phyloP scores from a whole-genome alignment of 2,797 vertebrate species.

The Eospalax fontanierii region DNA sequence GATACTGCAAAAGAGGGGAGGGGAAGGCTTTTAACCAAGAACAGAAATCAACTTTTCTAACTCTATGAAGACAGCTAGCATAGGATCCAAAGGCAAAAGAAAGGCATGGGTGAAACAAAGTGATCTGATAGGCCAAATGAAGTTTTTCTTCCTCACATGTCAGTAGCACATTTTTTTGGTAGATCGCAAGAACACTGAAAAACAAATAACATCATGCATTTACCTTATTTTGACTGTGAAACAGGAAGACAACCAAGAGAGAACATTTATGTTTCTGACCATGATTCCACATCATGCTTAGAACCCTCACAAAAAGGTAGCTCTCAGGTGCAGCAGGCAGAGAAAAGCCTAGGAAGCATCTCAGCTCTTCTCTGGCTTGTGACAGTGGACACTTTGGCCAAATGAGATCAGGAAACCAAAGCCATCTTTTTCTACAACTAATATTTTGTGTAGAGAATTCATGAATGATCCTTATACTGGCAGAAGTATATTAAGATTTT shows the following conservation, averaged over 20 bases:
- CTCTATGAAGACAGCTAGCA: neutral
- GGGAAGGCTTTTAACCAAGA: slow-evolving; percentile 21
- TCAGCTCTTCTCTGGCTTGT: slow-evolving; percentile 46
- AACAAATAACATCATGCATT: slow-evolving; percentile 13
- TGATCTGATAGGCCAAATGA: slow-evolving; percentile 47
- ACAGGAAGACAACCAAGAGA: neutral
- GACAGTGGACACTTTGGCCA: neutral
- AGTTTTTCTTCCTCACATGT: slow-evolving; percentile 14
- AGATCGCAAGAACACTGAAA: slow-evolving; percentile 21
- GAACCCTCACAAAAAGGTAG: neutral
- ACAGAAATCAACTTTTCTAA: slow-evolving; percentile 46
- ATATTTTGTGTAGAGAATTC: slow-evolving; percentile 58
- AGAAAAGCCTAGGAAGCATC: neutral
- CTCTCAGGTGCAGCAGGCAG: neutral
- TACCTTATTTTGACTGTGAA: slow-evolving; percentile 38
- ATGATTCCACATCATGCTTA: neutral
- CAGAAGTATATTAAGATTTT: slow-evolving; percentile 24
- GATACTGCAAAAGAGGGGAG: neutral
- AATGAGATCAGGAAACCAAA: slow-evolving; percentile 10
- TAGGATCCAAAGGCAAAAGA: slow-evolving; percentile 27
- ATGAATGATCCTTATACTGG: slow-evolving; percentile 31
- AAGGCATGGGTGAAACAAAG: neutral
- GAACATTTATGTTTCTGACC: slow-evolving; percentile 23
- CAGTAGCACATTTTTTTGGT: slow-evolving; percentile 24
- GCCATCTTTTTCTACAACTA: slow-evolving; percentile 55